These are phyloP conservation scores for Limnephilus rhombicus DNA, from an alignment of 2,888 invertebrate genomes.

Conservation along the genomic window DNA sequence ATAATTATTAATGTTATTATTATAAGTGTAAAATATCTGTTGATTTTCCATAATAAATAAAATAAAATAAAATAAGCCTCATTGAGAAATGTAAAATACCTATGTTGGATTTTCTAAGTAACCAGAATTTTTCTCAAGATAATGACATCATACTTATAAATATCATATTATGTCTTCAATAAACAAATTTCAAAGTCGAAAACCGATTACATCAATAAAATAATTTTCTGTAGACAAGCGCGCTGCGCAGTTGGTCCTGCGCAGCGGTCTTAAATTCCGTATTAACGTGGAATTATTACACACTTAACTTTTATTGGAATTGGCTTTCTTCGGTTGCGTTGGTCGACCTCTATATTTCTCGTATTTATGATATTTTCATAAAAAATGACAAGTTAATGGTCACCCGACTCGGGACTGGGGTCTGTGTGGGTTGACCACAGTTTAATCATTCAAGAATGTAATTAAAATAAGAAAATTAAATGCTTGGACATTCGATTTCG, in stretches of 20 bases:
- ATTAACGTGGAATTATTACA: slow-evolving; percentile 64
- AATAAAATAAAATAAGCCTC: too few species aligned
- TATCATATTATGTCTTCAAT: background rate
- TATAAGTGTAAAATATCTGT: too few species aligned
- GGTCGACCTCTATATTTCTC: slow-evolving; percentile 55
- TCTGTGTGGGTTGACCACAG: background rate
- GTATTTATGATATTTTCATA: slow-evolving; percentile 61
- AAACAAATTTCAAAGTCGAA: background rate
- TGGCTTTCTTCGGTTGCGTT: slow-evolving; percentile 54
- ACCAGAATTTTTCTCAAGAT: background rate
- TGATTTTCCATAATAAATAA: too few species aligned
- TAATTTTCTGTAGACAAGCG: background rate
- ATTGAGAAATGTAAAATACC: too few species aligned
- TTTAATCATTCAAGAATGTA: background rate
- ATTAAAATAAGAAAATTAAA: slow-evolving; percentile 18
- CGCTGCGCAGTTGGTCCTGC: background rate
- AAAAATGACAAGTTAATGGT: slow-evolving; percentile 45
- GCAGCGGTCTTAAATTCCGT: slow-evolving; percentile 56
- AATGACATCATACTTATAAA: background rate
- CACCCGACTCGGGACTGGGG: background rate
- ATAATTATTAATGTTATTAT: too few species aligned
- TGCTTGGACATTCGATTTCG: background rate
- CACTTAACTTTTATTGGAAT: slow-evolving; percentile 63
- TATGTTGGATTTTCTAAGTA: too few species aligned
- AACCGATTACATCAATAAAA: background rate